Evolutionary conservation across 2,113 vertebrate species (phyloP), one percentile per base, ranked within the genome.

Genomic region (Rhombomys opimus): DNA sequence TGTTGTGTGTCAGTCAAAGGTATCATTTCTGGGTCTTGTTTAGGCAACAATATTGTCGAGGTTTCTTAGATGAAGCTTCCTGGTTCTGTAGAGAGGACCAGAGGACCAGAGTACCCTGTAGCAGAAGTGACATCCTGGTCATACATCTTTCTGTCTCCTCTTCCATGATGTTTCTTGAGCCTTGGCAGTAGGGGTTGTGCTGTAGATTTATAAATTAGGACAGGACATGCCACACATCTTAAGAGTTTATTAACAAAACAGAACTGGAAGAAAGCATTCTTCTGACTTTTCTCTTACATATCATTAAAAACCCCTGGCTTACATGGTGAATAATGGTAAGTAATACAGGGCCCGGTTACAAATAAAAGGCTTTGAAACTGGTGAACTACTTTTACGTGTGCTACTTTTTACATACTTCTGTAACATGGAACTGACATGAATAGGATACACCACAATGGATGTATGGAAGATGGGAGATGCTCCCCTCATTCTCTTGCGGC

Each of bases 291-390:
- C 35, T 7, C 13, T 89, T 54, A 86, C 25, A 25, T 32, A 76
- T n/a, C 0, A 68, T 50, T 93, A 93, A 72, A 67, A 87, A 81
- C 87, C 35, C 72, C 80, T 14, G 15, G 23, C 8, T 10, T 92
- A 14, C 18, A 27, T 30, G 23, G n/a, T 70, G n/a, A 94, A 35
- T 14, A 86, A 57, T 86, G 46, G 11, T 30, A 72, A 10, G 23
- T 27, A 87, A 50, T 93, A 9, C 27, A 32, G n/a, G 3, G 20
- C 32, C 20, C 89, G 17, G 2, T n/a, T 93, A n/a, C 68, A 86
- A 89, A 54, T 67, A 68, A 88, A 85, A 17, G 32, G n/a, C 23
- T 80, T 77, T 89, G 65, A 63, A 96, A 91, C 88, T 14, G 61
- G 17, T 57, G 25, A 86, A 90, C 35, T 52, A 7, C 32, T 91